These are phyloP conservation scores for Fulica atra DNA, from an alignment of 2,113 vertebrate genomes.

Conservation along the genomic window DNA sequence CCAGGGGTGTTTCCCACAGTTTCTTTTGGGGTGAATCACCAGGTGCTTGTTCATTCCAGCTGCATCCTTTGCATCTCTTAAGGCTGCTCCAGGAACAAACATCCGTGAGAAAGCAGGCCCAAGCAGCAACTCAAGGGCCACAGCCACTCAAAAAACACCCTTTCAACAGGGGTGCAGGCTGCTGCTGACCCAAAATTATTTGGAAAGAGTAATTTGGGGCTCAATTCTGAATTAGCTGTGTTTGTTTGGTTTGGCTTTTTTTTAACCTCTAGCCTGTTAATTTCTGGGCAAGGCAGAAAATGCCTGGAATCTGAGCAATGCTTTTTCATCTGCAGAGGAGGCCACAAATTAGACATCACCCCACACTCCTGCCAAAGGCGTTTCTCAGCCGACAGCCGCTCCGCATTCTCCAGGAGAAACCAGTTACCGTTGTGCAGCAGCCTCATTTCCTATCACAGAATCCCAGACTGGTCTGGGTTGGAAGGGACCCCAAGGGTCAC, in stretches of 20 bases:
- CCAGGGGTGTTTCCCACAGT: neutral
- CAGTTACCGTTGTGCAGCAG: neutral
- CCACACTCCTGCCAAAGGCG: neutral
- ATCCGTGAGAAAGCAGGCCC: neutral
- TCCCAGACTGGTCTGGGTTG: no score
- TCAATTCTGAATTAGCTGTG: neutral
- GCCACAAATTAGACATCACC: neutral
- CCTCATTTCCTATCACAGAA: neutral
- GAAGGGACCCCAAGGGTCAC: no score
- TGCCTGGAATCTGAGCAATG: neutral
- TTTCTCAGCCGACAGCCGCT: neutral
- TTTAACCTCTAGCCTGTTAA: neutral
- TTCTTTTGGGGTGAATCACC: neutral
- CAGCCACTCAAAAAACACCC: neutral
- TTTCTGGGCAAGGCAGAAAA: neutral
- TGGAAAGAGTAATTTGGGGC: neutral
- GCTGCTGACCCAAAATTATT: neutral
- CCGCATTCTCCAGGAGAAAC: neutral
- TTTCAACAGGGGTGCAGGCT: neutral
- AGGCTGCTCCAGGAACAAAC: neutral
- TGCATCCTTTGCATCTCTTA: neutral
- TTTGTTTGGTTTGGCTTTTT: no score
- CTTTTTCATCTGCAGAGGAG: neutral
- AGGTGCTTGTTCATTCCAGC: neutral
- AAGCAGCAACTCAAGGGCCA: neutral